Base-by-base conservation (phyloP, 2,888 invertebrate genomes). In the Chorisops tibialis region DNA sequence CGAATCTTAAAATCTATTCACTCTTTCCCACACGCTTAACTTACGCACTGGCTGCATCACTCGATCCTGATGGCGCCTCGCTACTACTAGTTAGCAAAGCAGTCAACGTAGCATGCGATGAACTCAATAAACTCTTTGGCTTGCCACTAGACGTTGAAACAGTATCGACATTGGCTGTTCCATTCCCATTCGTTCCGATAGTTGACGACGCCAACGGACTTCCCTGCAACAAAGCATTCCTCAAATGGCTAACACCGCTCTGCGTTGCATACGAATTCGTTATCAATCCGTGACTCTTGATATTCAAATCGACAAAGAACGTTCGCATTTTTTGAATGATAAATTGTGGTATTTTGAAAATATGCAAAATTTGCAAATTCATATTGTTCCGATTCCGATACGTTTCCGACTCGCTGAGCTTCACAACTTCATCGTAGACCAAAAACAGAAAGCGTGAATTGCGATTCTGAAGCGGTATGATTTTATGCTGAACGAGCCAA, bases 291-390 rank as follows among this genome's bases (percentile, higher is more conserved):
- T 74, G 73, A 64, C 77, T 77, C 65, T 76, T 77, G n/a, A 77
- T 74, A 61, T 77, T 76, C 18, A 78, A 68, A 67, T 78, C 77
- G 38, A 75, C 72, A 58, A 78, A 77, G 65, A 78, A 78, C 1
- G 71, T 60, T 65, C 81, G 80, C 80, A 86, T 84, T 73, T 86
- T 86, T 66, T 81, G 80, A 63, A 85, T 74, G 78, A 86, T 85
- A 70, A 81, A 81, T 19, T 82, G 81, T 4, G 85, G 85, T 4
- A 84, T 82, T 56, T 77, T 78, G 69, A 86, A 86, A 0, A 74
- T 72, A 16, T 74, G 70, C 70, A 77, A 72, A 64, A 74, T 68
- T 43, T 69, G 69, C 5, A 80, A 69, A 68, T 78, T 73, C 11
- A 79, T 69, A 66, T 73, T 77, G 2, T 77, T 70, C 58, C 76